Evolutionary conservation across 2,888 invertebrate genomes (phyloP).

Genomic region (Andrena bucephala): DNA sequence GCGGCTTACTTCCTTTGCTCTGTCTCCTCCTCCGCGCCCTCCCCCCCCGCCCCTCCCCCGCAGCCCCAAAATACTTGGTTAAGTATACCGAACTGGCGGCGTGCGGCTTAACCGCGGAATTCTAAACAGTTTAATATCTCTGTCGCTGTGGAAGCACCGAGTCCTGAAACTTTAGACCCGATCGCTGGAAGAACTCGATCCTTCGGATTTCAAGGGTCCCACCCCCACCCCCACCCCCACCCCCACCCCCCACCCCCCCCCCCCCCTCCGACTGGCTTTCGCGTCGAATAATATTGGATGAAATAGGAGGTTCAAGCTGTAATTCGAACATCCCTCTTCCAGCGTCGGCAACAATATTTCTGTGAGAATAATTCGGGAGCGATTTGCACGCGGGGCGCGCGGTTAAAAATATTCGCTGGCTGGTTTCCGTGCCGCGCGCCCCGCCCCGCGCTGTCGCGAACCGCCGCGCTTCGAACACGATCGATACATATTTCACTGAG

Average conservation of each 20-base stretch:
- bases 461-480: slow-evolving; percentile 9
- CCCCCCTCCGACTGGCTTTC: too few relatives aligned
- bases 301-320: background rate
- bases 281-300: background rate
- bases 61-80: slow-evolving; percentile 59
- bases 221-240: too few relatives aligned
- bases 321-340: background rate
- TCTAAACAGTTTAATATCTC: slow-evolving; percentile 61
- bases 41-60: background rate
- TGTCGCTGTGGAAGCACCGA: background rate
- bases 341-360: background rate
- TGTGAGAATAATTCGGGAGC: background rate
- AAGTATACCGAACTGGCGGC: slow-evolving; percentile 54
- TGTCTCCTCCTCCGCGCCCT: slow-evolving; percentile 12
- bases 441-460: too few relatives aligned
- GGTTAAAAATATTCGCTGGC: slow-evolving; percentile 14
- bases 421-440: background rate
- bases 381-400: background rate
- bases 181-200: slow-evolving; percentile 6
- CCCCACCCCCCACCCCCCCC: too few relatives aligned
- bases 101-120: slow-evolving; percentile 57
- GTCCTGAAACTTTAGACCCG: background rate
- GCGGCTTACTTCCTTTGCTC: slow-evolving; percentile 54
- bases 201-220: background rate
- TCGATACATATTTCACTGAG: slow-evolving; percentile 48